Percentiles rank a stretch among this genome's conserved stretches.
Conservation (phyloP, 2,113 vertebrate genomes). For the Plecturocebus donacophilus region DNA sequence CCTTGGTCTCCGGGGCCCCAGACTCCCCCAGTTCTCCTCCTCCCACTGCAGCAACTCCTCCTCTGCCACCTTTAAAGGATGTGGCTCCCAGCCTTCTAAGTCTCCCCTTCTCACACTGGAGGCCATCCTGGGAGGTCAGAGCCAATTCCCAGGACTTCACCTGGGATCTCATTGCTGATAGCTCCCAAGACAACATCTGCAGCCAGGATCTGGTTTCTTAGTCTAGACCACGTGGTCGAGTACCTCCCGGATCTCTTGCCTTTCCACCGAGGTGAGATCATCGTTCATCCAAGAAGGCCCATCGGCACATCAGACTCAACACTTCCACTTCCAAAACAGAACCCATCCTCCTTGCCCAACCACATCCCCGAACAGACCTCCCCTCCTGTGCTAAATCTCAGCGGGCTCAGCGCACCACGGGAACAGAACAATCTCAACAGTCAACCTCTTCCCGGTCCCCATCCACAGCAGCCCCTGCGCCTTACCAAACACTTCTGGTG, state of each 20-base stretch:
- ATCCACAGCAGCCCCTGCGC: neutral
- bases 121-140: neutral
- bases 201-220: neutral
- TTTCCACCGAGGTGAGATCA: neutral
- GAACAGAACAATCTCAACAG: neutral
- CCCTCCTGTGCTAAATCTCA: neutral
- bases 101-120: neutral
- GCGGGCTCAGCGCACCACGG: neutral
- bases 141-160: neutral
- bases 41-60: neutral
- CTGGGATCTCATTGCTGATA: neutral
- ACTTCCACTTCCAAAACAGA: neutral
- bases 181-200: neutral
- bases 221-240: accelerated
- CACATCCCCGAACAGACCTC: neutral
- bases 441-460: neutral
- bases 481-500: no score
- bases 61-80: no score
- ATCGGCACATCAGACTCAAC: neutral
- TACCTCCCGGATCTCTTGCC: neutral
- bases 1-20: neutral
- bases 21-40: neutral
- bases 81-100: no score
- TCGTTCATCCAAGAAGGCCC: neutral
- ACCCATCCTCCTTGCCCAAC: neutral